Evolutionary conservation across 2,888 invertebrate genomes (phyloP), one percentile per base, ranked within the genome.

Genomic region (Caenorhabditis sp.): DNA sequence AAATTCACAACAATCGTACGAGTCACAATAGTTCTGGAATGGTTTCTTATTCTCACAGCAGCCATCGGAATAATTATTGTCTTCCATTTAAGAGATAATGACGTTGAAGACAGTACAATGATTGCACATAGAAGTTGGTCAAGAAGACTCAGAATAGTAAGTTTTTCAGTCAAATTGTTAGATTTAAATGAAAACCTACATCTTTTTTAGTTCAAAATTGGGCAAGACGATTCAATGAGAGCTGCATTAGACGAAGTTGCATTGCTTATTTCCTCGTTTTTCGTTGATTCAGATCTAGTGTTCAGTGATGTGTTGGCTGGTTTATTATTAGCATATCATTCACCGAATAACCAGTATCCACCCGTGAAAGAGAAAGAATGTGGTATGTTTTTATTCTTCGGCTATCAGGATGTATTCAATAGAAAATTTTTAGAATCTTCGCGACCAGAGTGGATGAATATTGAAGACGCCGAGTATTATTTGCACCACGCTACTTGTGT

Each of bases 221-320:
- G 83, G 10, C 84, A 83, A 67, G 82, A 84, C 59, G 67, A 69
- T 31, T 59, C 77, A 50, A 85, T 87, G 82, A 70, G 87, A 38
- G 78, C 72, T 5, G 87, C 87, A 10, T 61, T 87, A 8, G 87
- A 87, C 58, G 87, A 87, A 43, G 77, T 87, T 31, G 87, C 87
- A 10, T 68, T 69, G n/a, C 67, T 87, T 49, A 71, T 87, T 31
- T 82, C 87, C 5, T 76, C 83, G n/a, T 87, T 87, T 68, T 86
- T 87, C 63, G 79, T 77, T n/a, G 83, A 80, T 31, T 54, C 75
- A 8, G 94, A 95, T 89, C 89, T 95, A 52, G 94, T 95, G 0
- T 93, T 94, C 0, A 93, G 94, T 0, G 95, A 95, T 88, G 92
- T 95, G 20, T 92, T 94, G 66, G 94, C 94, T 14, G 95, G 94